Evolutionary conservation across 2,888 invertebrate genomes (phyloP), one percentile per base, ranked within the genome.

Genomic region (Oscheius sp.): DNA sequence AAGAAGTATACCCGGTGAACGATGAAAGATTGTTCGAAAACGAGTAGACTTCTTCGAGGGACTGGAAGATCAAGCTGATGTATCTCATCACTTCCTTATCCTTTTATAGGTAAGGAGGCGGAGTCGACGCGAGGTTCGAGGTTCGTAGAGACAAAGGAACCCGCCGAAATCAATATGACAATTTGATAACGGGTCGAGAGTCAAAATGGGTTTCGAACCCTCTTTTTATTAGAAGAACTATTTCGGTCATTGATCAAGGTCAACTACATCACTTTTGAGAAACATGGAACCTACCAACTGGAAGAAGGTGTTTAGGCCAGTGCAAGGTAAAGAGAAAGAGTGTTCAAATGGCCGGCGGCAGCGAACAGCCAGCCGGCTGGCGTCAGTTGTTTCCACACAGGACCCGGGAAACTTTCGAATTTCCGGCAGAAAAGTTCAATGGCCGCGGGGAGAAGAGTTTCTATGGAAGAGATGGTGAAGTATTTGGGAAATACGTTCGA

Each of bases 331-430:
- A 42, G 42, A 42, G 42, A 7, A 53, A 53, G 29, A 21, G 53
- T 21, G 42, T 60, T 60, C 37, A 60, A 60, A 60, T 60, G 60
- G 7, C 60, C 60, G 35, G 35, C 60, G 60, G 60, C 60, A 35
- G 42, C 42, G 42, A 42, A 42, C 42, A 42, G 42, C 42, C 42
- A 42, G 60, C 42, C 60, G 60, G 60, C 33, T 35, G 60, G 11
- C n/a, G 60, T 11, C 42, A 42, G n/a, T 60, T 35, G 60, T 42
- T 60, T 60, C 60, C 42, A 33, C 37, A 5, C 60, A 21, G 42
- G 60, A 60, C 60, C 60, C 60, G 37, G 37, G 35, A 42, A 35
- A 33, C n/a, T 60, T 42, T 42, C 35, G 32, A 13, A 29, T 58
- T 33, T 33, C n/a, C 13, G 60, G 57, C 29, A 29, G 57, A 33